Percentiles rank a stretch among this genome's conserved stretches.
Conservation (phyloP, 2,888 invertebrate species). For the Ochlodes sylvanus region DNA sequence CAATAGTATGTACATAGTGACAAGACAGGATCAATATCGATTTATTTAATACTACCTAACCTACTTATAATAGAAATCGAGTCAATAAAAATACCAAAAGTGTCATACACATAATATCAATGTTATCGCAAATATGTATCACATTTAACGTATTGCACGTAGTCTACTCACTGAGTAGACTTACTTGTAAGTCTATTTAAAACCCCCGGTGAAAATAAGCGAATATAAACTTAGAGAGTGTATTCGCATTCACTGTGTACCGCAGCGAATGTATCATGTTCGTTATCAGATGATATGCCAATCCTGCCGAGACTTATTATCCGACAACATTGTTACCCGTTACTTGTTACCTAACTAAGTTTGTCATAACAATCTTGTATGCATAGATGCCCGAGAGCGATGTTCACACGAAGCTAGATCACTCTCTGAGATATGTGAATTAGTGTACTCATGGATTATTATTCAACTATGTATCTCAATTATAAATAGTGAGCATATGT, state of each 20-base stretch:
- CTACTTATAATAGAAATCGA: too few relatives aligned
- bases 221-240: conserved; percentile 29
- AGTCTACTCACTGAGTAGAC: background rate
- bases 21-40: too few relatives aligned
- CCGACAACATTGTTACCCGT: conserved; percentile 26
- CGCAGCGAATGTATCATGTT: conserved; percentile 39
- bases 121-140: background rate
- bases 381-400: conserved; percentile 18
- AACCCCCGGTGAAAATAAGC: conserved; percentile 19
- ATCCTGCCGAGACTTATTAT: conserved; percentile 20
- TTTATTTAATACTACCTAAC: too few relatives aligned
- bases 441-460: conserved; percentile 3
- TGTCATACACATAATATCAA: background rate
- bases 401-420: conserved; percentile 23
- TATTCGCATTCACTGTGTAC: conserved; percentile 20
- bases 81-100: too few relatives aligned
- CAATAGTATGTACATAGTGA: too few relatives aligned
- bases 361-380: conserved; percentile 36
- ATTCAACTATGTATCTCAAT: background rate
- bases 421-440: background rate
- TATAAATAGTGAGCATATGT: too few relatives aligned
- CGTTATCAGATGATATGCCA: conserved; percentile 38
- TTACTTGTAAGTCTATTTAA: background rate
- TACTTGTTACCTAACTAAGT: conserved; percentile 29
- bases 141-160: too few relatives aligned